Evolutionary conservation across 2,888 invertebrate genomes (phyloP), one percentile per base, ranked within the genome.

Genomic region (Lamellibrachia satsuma): DNA sequence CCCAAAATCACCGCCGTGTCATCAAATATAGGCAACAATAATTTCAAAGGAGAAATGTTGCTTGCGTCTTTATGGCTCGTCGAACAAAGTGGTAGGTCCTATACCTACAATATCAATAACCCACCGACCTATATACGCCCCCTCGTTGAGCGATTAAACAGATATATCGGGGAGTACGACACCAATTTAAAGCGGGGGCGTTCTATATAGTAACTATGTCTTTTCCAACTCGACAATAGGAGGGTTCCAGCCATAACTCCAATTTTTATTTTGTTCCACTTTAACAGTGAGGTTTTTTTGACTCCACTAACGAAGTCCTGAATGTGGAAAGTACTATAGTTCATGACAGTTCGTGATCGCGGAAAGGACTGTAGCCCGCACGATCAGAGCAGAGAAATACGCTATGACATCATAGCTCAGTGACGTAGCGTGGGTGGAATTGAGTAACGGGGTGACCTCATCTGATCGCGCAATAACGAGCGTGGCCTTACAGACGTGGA

Each of bases 401-500:
- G 75, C 75, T 75, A 15, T 75, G 75, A 75, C n/a, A n/a, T 75
- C 75, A 75, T n/a, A 75, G 75, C n/a, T 75, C 75, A 75, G 22
- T 75, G 75, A 75, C 75, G 75, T 39, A 39, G 39, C 0, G 39
- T 39, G 39, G 39, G 39, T 39, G 39, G 39, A 39, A 75, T 75
- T 15, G 75, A 75, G 75, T 75, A 75, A 75, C 75, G 75, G 75
- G 75, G n/a, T 75, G 75, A 75, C 75, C 75, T 75, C 75, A 75
- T 75, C 75, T 75, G 15, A n/a, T 22, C 75, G 75, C 75, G 22
- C 75, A 75, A 75, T 75, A 75, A 75, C 75, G 75, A 75, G 75
- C 15, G 75, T 75, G 75, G 75, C 75, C 75, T 75, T n/a, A 75
- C 39, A 39, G 39, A 39, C 39, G 39, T 39, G 39, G 39, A 39